A percentile compares a stretch with the other conserved stretches of the same genome.
Evolutionary conservation across 2,113 vertebrate species (phyloP).

Genomic region (Amphilophus citrinellus): DNA sequence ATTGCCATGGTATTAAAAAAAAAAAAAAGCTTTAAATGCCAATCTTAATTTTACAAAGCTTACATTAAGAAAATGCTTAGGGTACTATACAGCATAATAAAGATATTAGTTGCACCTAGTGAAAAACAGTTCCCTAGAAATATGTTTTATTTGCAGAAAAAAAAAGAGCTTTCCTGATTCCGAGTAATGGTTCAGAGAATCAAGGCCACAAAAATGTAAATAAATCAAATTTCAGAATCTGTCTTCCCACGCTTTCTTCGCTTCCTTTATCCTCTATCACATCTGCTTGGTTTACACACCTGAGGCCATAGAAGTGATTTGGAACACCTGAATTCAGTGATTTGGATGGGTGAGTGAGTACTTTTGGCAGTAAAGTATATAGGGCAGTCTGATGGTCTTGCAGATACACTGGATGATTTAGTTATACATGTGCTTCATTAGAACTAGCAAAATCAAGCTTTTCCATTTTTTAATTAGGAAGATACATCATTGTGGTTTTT

Average conservation of each 20-base stretch:
- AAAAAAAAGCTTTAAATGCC: neutral
- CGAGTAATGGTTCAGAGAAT: neutral
- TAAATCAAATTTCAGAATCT: no score
- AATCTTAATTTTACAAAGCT: neutral
- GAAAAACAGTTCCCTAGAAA: neutral
- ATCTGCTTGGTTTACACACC: no score
- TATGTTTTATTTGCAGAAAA: neutral
- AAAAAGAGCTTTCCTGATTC: neutral
- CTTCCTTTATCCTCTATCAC: neutral
- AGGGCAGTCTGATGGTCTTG: neutral
- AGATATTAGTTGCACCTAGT: no score
- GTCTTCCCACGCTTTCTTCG: neutral
- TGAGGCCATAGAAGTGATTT: no score
- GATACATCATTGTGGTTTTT: neutral
- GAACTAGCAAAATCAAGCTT: neutral
- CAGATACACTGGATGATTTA: neutral
- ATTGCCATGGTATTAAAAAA: neutral
- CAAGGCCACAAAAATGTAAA: neutral
- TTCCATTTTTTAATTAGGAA: neutral
- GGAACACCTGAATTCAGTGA: no score
- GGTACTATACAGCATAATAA: no score
- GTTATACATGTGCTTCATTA: neutral
- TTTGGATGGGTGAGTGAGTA: no score
- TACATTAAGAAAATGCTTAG: no score
- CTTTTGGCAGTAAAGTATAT: no score